Conservation (phyloP, 2,113 vertebrate genomes). For the Elephas maximus region DNA sequence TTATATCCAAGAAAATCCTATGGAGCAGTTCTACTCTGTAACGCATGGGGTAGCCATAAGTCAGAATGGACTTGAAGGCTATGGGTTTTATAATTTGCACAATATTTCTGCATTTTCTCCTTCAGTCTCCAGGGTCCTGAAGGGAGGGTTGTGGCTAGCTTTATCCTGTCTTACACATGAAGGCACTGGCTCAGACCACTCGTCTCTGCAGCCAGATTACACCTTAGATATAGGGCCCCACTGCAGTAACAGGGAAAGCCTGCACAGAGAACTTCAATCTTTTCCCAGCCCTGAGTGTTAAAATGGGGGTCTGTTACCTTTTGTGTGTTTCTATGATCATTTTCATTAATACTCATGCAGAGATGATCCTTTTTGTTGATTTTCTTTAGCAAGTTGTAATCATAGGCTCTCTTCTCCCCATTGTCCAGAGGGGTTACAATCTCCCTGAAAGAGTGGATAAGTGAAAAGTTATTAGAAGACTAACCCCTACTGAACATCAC, state of each 20-base stretch:
- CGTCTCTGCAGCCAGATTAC: rapidly evolving
- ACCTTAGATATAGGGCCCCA: too few relatives aligned
- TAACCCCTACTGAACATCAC: rapidly evolving
- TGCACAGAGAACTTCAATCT: rapidly evolving
- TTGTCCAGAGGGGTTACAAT: not conserved
- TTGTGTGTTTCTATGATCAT: rapidly evolving
- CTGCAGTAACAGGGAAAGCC: not conserved
- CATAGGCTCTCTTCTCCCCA: not conserved
- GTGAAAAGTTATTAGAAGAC: too few relatives aligned
- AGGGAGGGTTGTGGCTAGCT: not conserved
- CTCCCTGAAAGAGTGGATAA: not conserved
- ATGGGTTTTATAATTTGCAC: rapidly evolving
- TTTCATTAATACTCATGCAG: rapidly evolving
- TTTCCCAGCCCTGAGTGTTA: rapidly evolving
- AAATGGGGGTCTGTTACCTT: rapidly evolving
- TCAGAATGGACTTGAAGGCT: too few relatives aligned
- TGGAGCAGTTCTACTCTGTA: too few relatives aligned
- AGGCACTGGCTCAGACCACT: not conserved
- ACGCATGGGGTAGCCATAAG: too few relatives aligned
- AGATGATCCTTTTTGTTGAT: too few relatives aligned
- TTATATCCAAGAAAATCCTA: too few relatives aligned
- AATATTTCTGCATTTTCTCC: rapidly evolving
- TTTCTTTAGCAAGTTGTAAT: not conserved
- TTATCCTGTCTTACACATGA: rapidly evolving
- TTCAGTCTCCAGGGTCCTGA: not conserved